Percentiles rank a stretch among this genome's conserved stretches.
Evolutionary conservation across 2,797 vertebrate species (phyloP).

Genomic region (Erithacus rubecula): DNA sequence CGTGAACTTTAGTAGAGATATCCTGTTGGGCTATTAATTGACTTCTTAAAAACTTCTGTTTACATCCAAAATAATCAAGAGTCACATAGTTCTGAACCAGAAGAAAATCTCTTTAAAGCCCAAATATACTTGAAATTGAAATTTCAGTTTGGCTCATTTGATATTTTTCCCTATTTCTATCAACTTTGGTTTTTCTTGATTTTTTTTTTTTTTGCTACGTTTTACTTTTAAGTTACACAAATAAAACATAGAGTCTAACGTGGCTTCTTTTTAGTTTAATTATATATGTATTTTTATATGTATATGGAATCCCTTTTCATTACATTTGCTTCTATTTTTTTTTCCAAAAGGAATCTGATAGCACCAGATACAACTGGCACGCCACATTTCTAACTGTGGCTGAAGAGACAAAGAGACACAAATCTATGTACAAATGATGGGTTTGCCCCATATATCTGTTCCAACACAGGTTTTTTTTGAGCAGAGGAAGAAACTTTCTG

Average conservation of each 20-base stretch:
- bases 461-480: background rate
- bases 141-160: background rate
- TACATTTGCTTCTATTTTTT: background rate
- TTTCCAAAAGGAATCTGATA: background rate
- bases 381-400: background rate
- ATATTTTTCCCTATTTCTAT: background rate
- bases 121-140: background rate
- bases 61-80: background rate
- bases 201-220: background rate
- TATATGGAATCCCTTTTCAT: background rate
- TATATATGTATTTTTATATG: background rate
- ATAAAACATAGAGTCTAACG: background rate
- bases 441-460: background rate
- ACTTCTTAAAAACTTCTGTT: background rate
- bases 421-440: background rate
- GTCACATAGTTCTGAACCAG: background rate
- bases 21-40: background rate
- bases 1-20: conserved; percentile 18
- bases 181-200: background rate
- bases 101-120: background rate
- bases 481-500: background rate
- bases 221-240: background rate
- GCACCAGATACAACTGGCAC: background rate
- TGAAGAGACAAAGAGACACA: background rate
- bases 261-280: background rate